These are phyloP conservation scores for Drosophila tripunctata DNA, from an alignment of 2,888 invertebrate genomes.

Conservation along the genomic window DNA sequence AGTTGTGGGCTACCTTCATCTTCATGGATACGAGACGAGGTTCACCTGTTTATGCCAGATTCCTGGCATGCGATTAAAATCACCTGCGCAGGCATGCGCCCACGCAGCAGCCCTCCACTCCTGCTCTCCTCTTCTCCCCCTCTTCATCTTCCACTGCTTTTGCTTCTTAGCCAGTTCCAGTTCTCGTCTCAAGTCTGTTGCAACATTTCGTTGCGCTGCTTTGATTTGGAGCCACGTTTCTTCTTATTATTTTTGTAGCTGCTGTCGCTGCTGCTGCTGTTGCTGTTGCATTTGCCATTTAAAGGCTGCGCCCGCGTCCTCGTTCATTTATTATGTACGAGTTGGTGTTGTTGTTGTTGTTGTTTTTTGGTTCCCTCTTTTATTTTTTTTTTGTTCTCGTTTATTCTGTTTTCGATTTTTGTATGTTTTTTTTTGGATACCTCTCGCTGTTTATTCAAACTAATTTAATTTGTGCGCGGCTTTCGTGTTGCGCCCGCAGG, in stretches of 20 bases:
- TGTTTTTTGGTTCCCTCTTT: no score
- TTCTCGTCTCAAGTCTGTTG: no score
- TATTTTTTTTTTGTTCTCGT: slow-evolving; percentile 29
- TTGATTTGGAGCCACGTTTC: slow-evolving; percentile 62
- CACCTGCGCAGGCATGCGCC: slow-evolving; percentile 82
- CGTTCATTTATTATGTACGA: slow-evolving; percentile 75
- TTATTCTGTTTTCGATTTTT: slow-evolving; percentile 6
- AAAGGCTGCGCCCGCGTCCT: slow-evolving; percentile 73
- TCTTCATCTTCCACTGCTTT: slow-evolving; percentile 29
- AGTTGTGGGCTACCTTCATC: slow-evolving; percentile 25
- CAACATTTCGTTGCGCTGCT: slow-evolving; percentile 36
- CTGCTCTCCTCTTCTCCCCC: slow-evolving; percentile 20
- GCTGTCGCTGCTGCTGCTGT: slow-evolving; percentile 13
- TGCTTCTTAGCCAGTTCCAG: slow-evolving; percentile 40
- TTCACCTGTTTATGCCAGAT: slow-evolving; percentile 83
- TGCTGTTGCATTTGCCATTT: slow-evolving; percentile 52
- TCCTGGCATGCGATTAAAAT: slow-evolving; percentile 83
- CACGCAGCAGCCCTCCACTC: slow-evolving; percentile 54
- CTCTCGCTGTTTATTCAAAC: slow-evolving; percentile 79
- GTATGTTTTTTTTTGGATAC: slow-evolving; percentile 37
- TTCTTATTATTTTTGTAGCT: slow-evolving; percentile 49
- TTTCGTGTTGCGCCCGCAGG: slow-evolving; percentile 72
- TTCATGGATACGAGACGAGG: slow-evolving; percentile 41
- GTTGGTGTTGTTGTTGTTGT: no score
- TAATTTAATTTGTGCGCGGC: slow-evolving; percentile 77